phyloP scores from a whole-genome alignment of 2,113 vertebrate genomes.

The Felis chaus region DNA sequence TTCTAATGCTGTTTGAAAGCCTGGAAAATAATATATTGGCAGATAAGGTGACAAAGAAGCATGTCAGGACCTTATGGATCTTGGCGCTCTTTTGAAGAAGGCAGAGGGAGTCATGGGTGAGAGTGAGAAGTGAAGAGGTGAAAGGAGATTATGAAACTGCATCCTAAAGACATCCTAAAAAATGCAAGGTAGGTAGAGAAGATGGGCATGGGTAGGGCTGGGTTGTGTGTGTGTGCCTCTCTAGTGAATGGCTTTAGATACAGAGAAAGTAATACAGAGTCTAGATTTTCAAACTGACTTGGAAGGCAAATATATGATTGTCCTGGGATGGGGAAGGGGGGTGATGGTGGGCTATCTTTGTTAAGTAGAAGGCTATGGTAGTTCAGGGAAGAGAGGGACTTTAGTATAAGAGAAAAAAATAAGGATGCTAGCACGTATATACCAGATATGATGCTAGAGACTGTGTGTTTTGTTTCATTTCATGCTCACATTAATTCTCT shows the following conservation, averaged over 20 bases:
- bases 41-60: not conserved
- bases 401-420: not conserved
- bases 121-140: not conserved
- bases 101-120: not conserved
- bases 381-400: not conserved
- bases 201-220: fast-evolving
- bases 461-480: not conserved
- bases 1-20: not conserved
- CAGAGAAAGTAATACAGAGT: not conserved
- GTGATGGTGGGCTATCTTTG: not conserved
- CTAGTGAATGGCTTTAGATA: not conserved
- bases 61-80: not conserved
- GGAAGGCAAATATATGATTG: not conserved
- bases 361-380: not conserved
- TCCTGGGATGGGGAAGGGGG: not conserved
- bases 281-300: not conserved
- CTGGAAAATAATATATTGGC: not conserved
- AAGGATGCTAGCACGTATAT: not conserved
- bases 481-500: not conserved
- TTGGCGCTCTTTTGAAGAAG: not conserved
- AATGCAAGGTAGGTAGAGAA: not conserved
- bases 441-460: not conserved
- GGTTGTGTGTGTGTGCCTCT: not conserved
- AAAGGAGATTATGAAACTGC: not conserved
- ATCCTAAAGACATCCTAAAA: not conserved